phyloP scores from a whole-genome alignment of 2,888 invertebrate genomes.

The Saturnia pavonia region DNA sequence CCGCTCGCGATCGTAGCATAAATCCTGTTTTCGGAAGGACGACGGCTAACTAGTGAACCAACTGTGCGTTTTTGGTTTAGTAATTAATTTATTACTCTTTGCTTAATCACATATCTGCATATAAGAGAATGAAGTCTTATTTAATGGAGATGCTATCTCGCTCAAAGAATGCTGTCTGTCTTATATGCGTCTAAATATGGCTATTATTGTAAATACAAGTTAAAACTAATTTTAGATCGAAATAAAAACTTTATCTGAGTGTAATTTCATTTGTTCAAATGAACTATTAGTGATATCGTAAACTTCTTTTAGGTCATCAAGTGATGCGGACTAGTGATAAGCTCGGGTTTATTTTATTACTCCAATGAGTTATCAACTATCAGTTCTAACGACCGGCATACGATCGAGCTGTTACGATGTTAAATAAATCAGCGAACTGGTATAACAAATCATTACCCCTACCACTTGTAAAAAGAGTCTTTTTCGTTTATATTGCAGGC shows the following conservation, averaged over 20 bases:
- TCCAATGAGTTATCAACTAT: not conserved
- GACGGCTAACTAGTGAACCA: no score
- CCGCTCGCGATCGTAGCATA: no score
- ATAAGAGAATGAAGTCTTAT: not conserved
- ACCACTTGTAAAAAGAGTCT: not conserved
- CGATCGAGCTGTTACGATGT: not conserved
- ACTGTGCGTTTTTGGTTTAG: not conserved
- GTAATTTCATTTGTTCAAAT: not conserved
- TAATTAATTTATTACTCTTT: not conserved
- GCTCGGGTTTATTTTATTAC: not conserved
- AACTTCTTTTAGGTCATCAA: not conserved
- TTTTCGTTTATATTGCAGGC: not conserved
- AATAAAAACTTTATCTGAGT: no score
- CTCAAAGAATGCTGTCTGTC: no score
- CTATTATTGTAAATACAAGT: no score
- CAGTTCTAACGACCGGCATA: not conserved
- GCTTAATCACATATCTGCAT: not conserved
- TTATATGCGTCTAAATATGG: no score
- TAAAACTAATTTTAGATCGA: no score
- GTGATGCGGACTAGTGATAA: not conserved
- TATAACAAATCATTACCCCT: constrained; percentile 2
- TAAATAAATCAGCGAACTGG: constrained; percentile 3
- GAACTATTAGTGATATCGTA: not conserved
- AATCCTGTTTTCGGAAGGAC: no score
- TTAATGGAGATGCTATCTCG: no score